A percentile compares a stretch with the other conserved stretches of the same genome.
Conservation (phyloP, 2,797 vertebrate species). For the Tokudaia muenninki region DNA sequence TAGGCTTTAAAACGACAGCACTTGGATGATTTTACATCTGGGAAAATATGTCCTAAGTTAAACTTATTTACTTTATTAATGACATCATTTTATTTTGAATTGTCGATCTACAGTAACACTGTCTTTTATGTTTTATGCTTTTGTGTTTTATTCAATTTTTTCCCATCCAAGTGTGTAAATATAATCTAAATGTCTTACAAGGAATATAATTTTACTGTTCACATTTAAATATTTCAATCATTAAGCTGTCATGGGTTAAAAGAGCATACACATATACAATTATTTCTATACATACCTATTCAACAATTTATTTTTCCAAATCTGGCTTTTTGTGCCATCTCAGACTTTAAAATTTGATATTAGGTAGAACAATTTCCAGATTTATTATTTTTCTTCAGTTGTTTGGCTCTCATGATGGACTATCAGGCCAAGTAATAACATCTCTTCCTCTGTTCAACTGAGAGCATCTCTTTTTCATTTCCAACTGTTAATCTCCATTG, state of each 20-base stretch:
- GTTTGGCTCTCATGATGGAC: not conserved
- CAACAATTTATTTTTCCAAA: conserved; percentile 6
- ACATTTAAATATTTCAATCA: conserved; percentile 14
- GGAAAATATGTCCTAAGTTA: conserved; percentile 42
- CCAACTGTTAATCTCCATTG: not conserved
- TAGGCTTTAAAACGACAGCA: conserved; percentile 42
- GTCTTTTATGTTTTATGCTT: conserved; percentile 49
- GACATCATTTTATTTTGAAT: conserved; percentile 46
- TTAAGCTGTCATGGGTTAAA: conserved; percentile 26
- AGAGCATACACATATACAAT: conserved; percentile 9
- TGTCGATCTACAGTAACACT: not conserved
- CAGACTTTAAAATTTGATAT: conserved; percentile 51
- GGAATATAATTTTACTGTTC: conserved; percentile 45
- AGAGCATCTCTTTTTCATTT: conserved; percentile 42
- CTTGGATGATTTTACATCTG: conserved; percentile 34
- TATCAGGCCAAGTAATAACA: not conserved
- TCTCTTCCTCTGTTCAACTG: not conserved
- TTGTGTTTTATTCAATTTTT: conserved; percentile 51
- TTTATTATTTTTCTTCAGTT: conserved; percentile 47
- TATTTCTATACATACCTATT: conserved; percentile 20
- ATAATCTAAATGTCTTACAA: conserved; percentile 34
- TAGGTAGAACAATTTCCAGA: not conserved
- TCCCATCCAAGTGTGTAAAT: conserved; percentile 17
- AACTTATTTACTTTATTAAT: conserved; percentile 27
- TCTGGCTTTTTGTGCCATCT: not conserved